A percentile compares a stretch with the other conserved stretches of the same genome.
These are phyloP conservation scores for Nyctibius grandis DNA, from an alignment of 2,797 vertebrate species.

Conservation along the genomic window DNA sequence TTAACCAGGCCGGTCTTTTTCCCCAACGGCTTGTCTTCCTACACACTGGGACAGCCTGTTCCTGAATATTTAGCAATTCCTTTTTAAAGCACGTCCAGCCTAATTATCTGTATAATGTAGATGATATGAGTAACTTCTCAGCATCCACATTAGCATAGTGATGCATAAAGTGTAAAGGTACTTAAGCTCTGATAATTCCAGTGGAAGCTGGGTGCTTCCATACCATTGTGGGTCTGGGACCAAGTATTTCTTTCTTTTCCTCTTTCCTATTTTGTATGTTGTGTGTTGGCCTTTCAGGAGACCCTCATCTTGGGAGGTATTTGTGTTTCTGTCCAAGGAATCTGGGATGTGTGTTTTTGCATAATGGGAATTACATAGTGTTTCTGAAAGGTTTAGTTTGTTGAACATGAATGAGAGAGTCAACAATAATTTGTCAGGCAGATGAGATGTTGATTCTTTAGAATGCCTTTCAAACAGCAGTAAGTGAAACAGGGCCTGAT, in stretches of 20 bases:
- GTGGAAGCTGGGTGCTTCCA: neutral
- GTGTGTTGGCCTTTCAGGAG: neutral
- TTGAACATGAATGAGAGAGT: neutral
- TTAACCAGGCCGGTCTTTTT: too few species aligned
- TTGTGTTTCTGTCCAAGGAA: neutral
- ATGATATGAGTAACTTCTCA: neutral
- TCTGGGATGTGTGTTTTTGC: neutral
- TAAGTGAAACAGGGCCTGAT: neutral
- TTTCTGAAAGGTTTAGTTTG: neutral
- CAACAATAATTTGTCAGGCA: neutral
- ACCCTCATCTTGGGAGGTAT: neutral
- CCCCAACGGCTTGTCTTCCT: too few species aligned
- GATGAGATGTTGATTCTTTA: neutral
- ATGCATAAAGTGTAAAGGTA: neutral
- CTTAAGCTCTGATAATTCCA: neutral
- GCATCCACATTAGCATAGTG: neutral
- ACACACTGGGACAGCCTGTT: too few species aligned
- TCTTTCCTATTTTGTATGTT: neutral
- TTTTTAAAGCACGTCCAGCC: too few species aligned
- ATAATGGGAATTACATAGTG: neutral
- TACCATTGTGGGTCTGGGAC: neutral
- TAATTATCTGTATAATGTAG: neutral
- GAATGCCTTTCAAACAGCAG: neutral
- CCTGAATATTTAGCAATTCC: too few species aligned
- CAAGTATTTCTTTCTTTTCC: neutral